These are phyloP conservation scores for Sakesphorus luctuosus DNA, from an alignment of 2,113 vertebrate species.

Conservation along the genomic window DNA sequence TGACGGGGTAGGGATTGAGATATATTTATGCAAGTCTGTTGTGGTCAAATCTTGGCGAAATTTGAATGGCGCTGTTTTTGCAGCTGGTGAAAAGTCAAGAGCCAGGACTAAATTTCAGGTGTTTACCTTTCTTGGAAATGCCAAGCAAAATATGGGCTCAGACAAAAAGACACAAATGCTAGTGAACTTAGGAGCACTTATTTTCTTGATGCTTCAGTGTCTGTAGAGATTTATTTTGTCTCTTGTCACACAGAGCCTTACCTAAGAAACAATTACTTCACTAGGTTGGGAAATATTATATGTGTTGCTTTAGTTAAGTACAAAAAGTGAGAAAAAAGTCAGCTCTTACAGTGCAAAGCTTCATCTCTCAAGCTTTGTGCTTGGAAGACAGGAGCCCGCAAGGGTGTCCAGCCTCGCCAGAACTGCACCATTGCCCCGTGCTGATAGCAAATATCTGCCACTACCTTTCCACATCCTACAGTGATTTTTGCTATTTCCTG, in stretches of 20 bases:
- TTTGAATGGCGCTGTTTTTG: not conserved
- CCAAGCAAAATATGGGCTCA: not conserved
- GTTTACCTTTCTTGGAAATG: not conserved
- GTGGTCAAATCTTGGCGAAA: not conserved
- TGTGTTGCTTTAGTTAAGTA: not conserved
- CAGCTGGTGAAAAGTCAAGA: not conserved
- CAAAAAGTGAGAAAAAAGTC: not conserved
- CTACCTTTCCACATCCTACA: not conserved
- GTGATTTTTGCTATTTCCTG: not conserved
- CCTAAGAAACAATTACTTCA: not conserved
- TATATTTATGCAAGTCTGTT: not conserved
- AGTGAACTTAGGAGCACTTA: not conserved
- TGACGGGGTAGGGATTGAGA: not conserved
- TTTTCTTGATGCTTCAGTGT: not conserved
- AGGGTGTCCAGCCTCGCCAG: not conserved
- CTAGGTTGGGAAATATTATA: not conserved
- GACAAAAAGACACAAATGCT: not conserved
- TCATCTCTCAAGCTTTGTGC: not conserved
- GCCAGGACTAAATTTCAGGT: not conserved
- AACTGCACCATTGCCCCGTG: not conserved
- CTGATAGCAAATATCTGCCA: not conserved
- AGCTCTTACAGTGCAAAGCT: not conserved
- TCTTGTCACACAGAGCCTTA: not conserved
- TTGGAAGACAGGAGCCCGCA: not conserved
- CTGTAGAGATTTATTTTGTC: not conserved